A percentile compares a stretch with the other conserved stretches of the same genome.
Conservation (phyloP, 1,140 invertebrate genomes). For the Aradophagus sp. region DNA sequence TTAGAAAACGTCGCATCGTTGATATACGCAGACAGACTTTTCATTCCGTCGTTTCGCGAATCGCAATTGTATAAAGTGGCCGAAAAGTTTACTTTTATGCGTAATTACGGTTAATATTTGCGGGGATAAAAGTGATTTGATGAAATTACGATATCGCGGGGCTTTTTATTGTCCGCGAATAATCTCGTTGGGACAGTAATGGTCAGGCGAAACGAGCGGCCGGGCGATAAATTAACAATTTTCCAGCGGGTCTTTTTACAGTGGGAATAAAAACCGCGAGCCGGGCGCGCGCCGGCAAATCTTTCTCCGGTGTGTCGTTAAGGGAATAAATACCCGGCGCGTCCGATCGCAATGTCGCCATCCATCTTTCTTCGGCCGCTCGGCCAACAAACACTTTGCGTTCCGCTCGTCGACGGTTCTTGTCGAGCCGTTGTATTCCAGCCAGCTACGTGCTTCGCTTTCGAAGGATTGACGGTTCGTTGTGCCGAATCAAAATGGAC, state of each 20-base stretch:
- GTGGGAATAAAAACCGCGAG: constrained; percentile 32
- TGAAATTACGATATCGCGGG: constrained; percentile 26
- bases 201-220: constrained; percentile 20
- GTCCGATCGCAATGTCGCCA: constrained; percentile 35
- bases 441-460: constrained; percentile 21
- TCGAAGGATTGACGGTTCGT: constrained; percentile 8
- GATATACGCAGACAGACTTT: too few relatives aligned
- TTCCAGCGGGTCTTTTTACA: constrained; percentile 25
- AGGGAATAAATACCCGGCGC: constrained; percentile 38
- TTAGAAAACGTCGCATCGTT: too few relatives aligned
- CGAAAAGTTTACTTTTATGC: constrained; percentile 9
- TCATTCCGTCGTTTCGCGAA: not conserved
- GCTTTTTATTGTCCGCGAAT: constrained; percentile 27
- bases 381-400: constrained; percentile 3
- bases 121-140: constrained; percentile 34
- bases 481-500: not conserved
- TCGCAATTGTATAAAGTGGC: constrained; percentile 16
- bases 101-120: constrained; percentile 35
- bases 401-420: constrained; percentile 33
- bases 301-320: constrained; percentile 43
- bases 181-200: constrained; percentile 37
- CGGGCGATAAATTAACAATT: constrained; percentile 45
- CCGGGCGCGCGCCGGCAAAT: constrained; percentile 8
- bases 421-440: constrained; percentile 23
- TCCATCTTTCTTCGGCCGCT: constrained; percentile 41